These are phyloP conservation scores for Patiria pectinifera DNA, from an alignment of 53 echinoderm and acorn worm species.

Conservation along the genomic window DNA sequence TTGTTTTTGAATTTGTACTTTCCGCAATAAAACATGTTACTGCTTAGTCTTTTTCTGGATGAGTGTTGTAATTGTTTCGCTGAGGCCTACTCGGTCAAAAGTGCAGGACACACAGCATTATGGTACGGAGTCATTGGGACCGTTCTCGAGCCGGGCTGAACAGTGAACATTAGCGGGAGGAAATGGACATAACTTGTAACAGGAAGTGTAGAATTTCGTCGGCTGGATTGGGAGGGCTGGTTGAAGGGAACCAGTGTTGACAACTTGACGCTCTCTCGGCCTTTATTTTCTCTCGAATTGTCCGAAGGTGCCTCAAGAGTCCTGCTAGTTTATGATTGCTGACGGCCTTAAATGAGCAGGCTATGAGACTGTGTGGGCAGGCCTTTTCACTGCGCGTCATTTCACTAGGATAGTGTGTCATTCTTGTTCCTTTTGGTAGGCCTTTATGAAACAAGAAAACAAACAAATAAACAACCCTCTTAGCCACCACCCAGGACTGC, in stretches of 20 bases:
- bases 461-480: too few relatives aligned
- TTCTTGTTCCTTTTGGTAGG: too few relatives aligned
- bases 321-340: neutral
- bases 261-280: neutral
- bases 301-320: neutral
- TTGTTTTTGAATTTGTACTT: too few relatives aligned
- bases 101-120: too few relatives aligned
- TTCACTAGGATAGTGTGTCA: too few relatives aligned
- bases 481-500: too few relatives aligned
- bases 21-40: too few relatives aligned
- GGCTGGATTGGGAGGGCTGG: neutral
- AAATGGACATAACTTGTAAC: slow-evolving; percentile 13
- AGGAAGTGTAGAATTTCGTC: slow-evolving; percentile 13
- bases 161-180: neutral
- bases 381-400: too few relatives aligned
- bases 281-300: neutral
- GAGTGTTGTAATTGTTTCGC: too few relatives aligned
- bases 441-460: too few relatives aligned
- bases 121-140: neutral
- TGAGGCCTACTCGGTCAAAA: too few relatives aligned
- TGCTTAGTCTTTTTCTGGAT: too few relatives aligned
- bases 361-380: neutral
- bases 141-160: neutral
- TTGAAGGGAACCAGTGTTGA: neutral
- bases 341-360: neutral